phyloP scores from a whole-genome alignment of 2,797 vertebrate genomes.

The Dendrocincla fuliginosa region DNA sequence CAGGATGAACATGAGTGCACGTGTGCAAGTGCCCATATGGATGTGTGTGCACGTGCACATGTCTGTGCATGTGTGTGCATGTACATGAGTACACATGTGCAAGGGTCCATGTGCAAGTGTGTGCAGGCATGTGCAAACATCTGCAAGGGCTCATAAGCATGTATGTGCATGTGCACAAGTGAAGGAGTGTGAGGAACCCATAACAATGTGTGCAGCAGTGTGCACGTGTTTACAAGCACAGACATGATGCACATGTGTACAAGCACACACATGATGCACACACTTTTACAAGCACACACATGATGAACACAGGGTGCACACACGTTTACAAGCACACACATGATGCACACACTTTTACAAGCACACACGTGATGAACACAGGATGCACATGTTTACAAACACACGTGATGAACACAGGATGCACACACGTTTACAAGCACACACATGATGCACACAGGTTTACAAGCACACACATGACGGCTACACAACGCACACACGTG shows the following conservation, averaged over 20 bases:
- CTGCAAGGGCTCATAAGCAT: accelerated
- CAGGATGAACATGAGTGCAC: neutral
- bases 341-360: accelerated
- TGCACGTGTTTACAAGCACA: neutral
- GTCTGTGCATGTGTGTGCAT: accelerated
- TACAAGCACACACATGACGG: neutral
- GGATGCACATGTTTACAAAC: neutral
- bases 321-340: too few species aligned
- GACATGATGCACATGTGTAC: neutral
- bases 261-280: neutral
- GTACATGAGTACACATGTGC: neutral
- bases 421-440: neutral
- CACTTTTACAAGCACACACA: neutral
- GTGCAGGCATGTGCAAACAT: accelerated
- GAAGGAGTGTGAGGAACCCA: neutral
- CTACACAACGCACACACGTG: neutral
- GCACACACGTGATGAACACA: neutral
- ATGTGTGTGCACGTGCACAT: accelerated
- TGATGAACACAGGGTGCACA: too few species aligned
- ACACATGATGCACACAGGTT: neutral
- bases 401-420: too few species aligned
- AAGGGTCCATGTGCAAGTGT: accelerated
- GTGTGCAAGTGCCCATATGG: too few species aligned
- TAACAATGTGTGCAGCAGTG: accelerated
- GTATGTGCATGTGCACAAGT: accelerated